Conservation (phyloP, 2,113 vertebrate genomes). For the Porphyrio hochstetteri region DNA sequence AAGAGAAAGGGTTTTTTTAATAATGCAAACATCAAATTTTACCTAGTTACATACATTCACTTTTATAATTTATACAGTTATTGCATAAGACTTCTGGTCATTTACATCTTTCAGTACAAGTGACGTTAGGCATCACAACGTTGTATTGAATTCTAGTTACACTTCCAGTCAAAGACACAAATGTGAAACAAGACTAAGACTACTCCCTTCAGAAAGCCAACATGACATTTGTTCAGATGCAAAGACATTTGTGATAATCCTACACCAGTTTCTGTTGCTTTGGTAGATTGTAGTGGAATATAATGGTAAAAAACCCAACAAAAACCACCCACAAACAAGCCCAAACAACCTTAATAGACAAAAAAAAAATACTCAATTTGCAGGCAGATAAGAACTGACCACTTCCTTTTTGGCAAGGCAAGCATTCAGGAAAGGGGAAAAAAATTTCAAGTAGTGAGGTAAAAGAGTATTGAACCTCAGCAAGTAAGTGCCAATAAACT, state of each 20-base stretch:
- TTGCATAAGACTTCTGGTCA: not conserved
- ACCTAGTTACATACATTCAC: not conserved
- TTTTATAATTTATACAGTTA: not conserved
- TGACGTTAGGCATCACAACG: not conserved
- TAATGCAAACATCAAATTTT: not conserved
- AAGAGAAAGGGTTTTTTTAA: conserved; percentile 2
- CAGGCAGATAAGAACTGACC: not conserved
- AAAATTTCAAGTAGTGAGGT: not conserved
- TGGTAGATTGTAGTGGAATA: not conserved
- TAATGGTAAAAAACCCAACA: not conserved
- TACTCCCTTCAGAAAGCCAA: not conserved
- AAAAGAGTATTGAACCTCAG: not conserved
- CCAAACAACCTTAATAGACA: not conserved
- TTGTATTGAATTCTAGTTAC: not conserved
- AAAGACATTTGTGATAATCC: not conserved
- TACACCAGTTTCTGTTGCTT: not conserved
- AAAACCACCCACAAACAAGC: too few relatives aligned
- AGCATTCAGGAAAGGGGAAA: not conserved
- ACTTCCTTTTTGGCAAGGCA: not conserved
- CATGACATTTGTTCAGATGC: not conserved
- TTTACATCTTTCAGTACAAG: conserved; percentile 12
- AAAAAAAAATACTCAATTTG: not conserved
- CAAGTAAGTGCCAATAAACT: not conserved
- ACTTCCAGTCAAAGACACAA: not conserved
- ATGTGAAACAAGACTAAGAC: not conserved